These are phyloP conservation scores for Sternotherus odoratus DNA, from an alignment of 2,797 vertebrate species.

Conservation along the genomic window DNA sequence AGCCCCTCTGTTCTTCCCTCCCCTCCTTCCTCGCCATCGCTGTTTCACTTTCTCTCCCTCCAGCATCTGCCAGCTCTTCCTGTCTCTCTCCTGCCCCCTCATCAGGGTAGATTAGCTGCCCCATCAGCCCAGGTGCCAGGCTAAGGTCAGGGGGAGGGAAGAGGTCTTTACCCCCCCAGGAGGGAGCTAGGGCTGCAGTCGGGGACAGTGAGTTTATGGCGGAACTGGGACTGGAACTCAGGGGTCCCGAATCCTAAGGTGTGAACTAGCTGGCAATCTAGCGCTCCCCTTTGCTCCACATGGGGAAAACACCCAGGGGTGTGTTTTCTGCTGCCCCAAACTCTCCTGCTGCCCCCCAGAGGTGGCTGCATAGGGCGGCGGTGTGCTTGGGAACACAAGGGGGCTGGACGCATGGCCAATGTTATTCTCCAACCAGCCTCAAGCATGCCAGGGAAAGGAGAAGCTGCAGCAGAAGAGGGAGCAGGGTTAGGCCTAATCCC, in stretches of 20 bases:
- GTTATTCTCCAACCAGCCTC: too few relatives aligned
- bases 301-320: not conserved
- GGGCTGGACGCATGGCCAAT: not conserved
- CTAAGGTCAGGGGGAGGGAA: not conserved
- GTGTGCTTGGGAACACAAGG: not conserved
- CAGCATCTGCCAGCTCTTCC: not conserved
- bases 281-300: not conserved
- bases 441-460: too few relatives aligned
- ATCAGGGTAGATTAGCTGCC: not conserved
- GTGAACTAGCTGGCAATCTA: not conserved
- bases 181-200: not conserved
- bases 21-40: not conserved
- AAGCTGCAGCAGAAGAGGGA: too few relatives aligned
- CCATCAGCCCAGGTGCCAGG: too few relatives aligned
- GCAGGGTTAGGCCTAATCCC: too few relatives aligned
- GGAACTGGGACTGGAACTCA: too few relatives aligned
- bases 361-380: not conserved
- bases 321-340: not conserved
- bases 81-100: not conserved
- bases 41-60: not conserved
- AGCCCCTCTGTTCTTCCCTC: not conserved
- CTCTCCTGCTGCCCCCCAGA: not conserved
- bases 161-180: not conserved
- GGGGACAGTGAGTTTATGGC: too few relatives aligned
- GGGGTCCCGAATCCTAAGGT: not conserved